phyloP scores from a whole-genome alignment of 1,140 invertebrate species.

The Araneus ventricosus region DNA sequence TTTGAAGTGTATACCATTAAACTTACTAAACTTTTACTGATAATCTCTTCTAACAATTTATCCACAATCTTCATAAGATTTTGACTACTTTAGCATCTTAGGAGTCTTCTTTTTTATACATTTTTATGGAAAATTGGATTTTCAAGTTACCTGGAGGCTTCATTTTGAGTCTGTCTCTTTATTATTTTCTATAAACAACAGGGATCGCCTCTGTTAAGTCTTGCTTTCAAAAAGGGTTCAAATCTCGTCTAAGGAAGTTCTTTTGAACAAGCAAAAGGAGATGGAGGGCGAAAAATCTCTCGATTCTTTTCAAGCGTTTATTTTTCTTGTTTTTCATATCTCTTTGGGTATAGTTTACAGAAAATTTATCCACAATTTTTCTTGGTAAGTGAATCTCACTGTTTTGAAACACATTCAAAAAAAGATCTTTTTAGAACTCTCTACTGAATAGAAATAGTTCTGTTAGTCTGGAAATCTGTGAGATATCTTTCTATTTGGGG shows the following conservation, averaged over 20 bases:
- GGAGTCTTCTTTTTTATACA: constrained; percentile 35
- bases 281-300: background rate
- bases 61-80: constrained; percentile 62
- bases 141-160: constrained; percentile 70
- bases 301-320: background rate
- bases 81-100: constrained; percentile 56
- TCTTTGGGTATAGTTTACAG: constrained; percentile 15
- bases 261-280: constrained; percentile 13
- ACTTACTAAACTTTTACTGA: constrained; percentile 66
- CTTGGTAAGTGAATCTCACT: background rate
- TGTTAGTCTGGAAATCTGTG: background rate
- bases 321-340: constrained; percentile 23
- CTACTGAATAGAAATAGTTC: background rate
- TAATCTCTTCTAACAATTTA: constrained; percentile 71
- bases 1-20: constrained; percentile 69
- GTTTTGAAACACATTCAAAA: background rate
- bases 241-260: constrained; percentile 28
- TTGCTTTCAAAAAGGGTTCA: constrained; percentile 63
- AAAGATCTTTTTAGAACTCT: background rate
- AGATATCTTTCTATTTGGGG: background rate
- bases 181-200: constrained; percentile 55
- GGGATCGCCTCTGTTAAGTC: constrained; percentile 47
- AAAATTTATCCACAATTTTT: constrained; percentile 18
- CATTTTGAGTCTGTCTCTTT: constrained; percentile 72
- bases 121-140: constrained; percentile 71